phyloP scores from a whole-genome alignment of 2,888 invertebrate genomes.

The Sialis fuliginosa region DNA sequence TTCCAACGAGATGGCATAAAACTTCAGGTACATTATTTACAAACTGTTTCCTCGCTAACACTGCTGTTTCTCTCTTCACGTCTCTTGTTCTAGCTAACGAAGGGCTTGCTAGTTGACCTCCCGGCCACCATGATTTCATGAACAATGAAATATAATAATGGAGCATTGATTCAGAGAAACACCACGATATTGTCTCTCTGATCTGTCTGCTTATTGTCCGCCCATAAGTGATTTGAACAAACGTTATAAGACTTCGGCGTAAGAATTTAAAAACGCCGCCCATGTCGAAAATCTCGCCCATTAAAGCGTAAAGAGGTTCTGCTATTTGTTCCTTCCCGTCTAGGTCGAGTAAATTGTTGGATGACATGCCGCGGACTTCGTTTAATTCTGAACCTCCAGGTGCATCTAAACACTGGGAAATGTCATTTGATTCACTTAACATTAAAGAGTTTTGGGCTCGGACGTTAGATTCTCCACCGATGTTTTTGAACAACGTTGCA shows the following conservation, averaged over 20 bases:
- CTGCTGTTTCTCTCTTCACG: constrained; percentile 48
- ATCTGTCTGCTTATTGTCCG: constrained; percentile 84
- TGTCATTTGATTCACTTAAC: constrained; percentile 57
- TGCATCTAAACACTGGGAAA: constrained; percentile 59
- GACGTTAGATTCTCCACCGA: constrained; percentile 14
- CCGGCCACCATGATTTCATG: constrained; percentile 80
- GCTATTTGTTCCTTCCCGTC: constrained; percentile 73
- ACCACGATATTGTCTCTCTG: constrained; percentile 69
- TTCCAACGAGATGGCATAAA: constrained; percentile 67
- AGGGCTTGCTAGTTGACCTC: constrained; percentile 51
- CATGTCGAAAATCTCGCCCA: constrained; percentile 83
- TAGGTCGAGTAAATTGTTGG: constrained; percentile 26
- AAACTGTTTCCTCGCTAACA: constrained; percentile 48
- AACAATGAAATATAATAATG: constrained; percentile 71
- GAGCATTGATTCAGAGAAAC: constrained; percentile 80
- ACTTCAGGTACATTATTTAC: constrained; percentile 61
- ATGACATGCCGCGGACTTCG: constrained; percentile 24
- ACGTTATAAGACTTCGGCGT: constrained; percentile 70
- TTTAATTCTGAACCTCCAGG: constrained; percentile 25
- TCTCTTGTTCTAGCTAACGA: constrained; percentile 34
- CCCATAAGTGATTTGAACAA: constrained; percentile 85
- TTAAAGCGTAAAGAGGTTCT: constrained; percentile 71
- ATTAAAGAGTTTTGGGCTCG: constrained; percentile 13
- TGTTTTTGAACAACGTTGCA: constrained; percentile 63
- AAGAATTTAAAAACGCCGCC: constrained; percentile 78